phyloP scores from a whole-genome alignment of 2,113 vertebrate species.

The Paracanthobrama guichenoti region DNA sequence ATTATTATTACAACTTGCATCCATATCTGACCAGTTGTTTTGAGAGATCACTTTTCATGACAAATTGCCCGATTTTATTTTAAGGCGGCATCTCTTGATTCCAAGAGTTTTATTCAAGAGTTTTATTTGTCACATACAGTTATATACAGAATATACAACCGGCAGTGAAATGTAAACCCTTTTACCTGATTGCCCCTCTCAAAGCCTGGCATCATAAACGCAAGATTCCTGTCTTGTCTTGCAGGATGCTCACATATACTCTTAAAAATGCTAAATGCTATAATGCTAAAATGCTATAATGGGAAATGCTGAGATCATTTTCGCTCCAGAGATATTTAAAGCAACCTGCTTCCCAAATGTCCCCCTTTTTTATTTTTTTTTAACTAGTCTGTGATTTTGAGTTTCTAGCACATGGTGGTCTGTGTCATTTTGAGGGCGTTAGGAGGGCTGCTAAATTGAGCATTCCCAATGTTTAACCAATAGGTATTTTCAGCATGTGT shows the following conservation, averaged over 20 bases:
- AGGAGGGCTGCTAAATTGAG: background rate
- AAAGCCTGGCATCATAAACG: background rate
- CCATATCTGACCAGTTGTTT: background rate
- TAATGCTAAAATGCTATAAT: background rate
- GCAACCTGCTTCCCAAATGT: background rate
- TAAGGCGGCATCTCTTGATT: background rate
- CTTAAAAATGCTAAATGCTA: background rate
- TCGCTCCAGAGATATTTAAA: background rate
- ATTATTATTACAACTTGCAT: no score
- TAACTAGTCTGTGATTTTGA: background rate
- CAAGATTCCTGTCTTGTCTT: background rate
- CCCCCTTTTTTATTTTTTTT: background rate
- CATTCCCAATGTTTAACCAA: background rate
- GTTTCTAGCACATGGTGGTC: background rate
- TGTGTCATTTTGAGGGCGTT: background rate
- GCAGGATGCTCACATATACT: background rate
- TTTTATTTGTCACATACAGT: no score
- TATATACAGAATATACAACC: no score
- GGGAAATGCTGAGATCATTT: background rate
- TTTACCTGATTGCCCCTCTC: background rate
- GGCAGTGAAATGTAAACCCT: no score
- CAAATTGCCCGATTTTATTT: background rate
- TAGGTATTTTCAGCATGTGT: background rate
- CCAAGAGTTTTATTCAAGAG: no score
- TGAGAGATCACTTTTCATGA: background rate